Evolutionary conservation across 2,797 vertebrate species (phyloP).

Genomic region (Enteromius mattozi): DNA sequence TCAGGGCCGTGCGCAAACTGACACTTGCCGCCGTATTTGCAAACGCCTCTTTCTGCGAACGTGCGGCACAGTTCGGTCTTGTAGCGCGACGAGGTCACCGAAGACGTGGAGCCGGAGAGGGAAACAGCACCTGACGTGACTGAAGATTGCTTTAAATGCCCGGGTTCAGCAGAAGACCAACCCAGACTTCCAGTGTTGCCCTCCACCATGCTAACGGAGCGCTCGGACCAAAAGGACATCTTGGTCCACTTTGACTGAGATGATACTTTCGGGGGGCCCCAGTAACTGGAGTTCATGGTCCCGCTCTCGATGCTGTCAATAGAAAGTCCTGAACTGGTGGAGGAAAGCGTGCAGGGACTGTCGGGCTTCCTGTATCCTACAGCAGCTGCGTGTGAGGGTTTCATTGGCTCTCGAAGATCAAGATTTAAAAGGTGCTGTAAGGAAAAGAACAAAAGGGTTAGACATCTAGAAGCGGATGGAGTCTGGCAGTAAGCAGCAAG

Average conservation of each 20-base stretch:
- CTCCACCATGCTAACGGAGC: conserved; percentile 70
- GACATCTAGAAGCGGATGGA: rapidly evolving
- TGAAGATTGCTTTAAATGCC: conserved; percentile 24
- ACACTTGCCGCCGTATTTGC: conserved; percentile 84
- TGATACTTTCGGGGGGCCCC: conserved; percentile 53
- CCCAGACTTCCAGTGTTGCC: conserved; percentile 47
- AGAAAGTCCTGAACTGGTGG: conserved; percentile 33
- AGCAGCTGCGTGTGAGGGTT: conserved; percentile 21
- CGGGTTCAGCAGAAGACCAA: conserved; percentile 42
- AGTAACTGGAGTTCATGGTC: conserved; percentile 16
- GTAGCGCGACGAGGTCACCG: conserved; percentile 75
- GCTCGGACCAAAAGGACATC: conserved; percentile 64
- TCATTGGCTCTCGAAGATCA: conserved; percentile 54
- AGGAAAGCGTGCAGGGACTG: conserved; percentile 52
- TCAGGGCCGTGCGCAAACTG: conserved; percentile 83
- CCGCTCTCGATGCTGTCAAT: conserved; percentile 33
- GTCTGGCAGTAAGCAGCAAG: too few species aligned
- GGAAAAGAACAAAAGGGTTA: neutral
- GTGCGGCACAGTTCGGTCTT: conserved; percentile 86
- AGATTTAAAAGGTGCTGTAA: conserved; percentile 63
- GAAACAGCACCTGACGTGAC: neutral
- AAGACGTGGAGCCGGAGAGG: conserved; percentile 49
- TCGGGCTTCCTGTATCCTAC: conserved; percentile 48
- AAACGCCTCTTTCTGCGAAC: conserved; percentile 79
- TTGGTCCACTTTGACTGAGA: conserved; percentile 48